These are phyloP conservation scores for Aporophyla lueneburgensis DNA, from an alignment of 2,888 invertebrate species.

Conservation along the genomic window DNA sequence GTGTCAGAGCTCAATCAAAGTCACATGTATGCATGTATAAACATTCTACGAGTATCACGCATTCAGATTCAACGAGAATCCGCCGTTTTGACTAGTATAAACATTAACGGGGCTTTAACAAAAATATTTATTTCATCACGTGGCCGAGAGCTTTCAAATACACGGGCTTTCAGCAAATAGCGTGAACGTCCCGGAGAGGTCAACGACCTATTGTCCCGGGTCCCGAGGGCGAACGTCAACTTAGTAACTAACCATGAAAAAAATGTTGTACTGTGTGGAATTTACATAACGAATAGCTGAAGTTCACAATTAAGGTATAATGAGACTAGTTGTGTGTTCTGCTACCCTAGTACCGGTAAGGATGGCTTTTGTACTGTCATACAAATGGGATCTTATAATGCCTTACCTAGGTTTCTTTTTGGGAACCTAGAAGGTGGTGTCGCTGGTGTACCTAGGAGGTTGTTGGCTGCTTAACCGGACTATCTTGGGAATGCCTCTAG, in stretches of 20 bases:
- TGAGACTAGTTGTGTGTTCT: slow-evolving; percentile 23
- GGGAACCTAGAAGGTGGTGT: too few species aligned
- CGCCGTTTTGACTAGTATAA: slow-evolving; percentile 33
- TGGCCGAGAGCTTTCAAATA: slow-evolving; percentile 33
- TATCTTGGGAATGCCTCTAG: too few species aligned
- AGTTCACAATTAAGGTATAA: slow-evolving; percentile 27
- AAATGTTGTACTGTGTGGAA: slow-evolving; percentile 36
- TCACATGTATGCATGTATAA: slow-evolving; percentile 19
- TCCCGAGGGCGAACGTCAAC: slow-evolving; percentile 33
- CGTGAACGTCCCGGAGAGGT: slow-evolving; percentile 37
- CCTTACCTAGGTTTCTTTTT: too few species aligned
- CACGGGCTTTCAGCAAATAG: slow-evolving; percentile 32
- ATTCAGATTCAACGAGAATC: slow-evolving; percentile 6
- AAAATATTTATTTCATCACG: slow-evolving; percentile 44
- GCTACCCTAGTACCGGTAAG: slow-evolving; percentile 34
- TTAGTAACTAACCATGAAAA: slow-evolving; percentile 21
- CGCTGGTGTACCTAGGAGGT: too few species aligned
- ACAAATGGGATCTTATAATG: too few species aligned
- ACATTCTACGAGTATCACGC: not conserved
- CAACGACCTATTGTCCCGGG: slow-evolving; percentile 39
- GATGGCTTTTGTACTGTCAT: too few species aligned
- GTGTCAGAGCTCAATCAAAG: slow-evolving; percentile 44
- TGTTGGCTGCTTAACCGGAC: too few species aligned
- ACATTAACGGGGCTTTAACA: slow-evolving; percentile 30
- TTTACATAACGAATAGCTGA: slow-evolving; percentile 45